Percentiles rank a stretch among this genome's conserved stretches.
Conservation (phyloP, 2,888 invertebrate species). For the Tubulanus polymorphus region DNA sequence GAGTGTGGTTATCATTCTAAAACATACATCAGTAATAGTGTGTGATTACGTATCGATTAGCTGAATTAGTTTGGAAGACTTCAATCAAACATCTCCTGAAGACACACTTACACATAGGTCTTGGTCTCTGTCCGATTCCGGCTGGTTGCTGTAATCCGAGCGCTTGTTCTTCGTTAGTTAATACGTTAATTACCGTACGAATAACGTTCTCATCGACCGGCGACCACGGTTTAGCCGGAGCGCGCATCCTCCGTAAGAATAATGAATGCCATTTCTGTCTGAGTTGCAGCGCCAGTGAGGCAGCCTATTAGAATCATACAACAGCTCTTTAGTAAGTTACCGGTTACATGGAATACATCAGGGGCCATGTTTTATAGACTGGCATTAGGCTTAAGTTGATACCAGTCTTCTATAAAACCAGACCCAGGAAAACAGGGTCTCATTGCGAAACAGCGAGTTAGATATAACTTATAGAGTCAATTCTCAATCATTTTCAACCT, state of each 20-base stretch:
- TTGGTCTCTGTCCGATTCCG: constrained; percentile 73
- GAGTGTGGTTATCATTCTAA: neutral
- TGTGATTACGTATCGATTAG: too few species aligned
- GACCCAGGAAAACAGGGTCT: too few species aligned
- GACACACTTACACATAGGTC: constrained; percentile 57
- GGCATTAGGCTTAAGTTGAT: neutral
- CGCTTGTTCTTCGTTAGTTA: constrained; percentile 69
- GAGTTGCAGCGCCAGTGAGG: constrained; percentile 64
- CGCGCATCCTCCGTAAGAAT: constrained; percentile 59
- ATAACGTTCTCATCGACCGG: constrained; percentile 67
- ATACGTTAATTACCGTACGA: constrained; percentile 63
- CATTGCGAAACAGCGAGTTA: too few species aligned
- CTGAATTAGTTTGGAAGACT: too few species aligned
- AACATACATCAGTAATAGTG: too few species aligned
- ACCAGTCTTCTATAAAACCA: too few species aligned
- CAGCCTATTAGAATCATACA: constrained; percentile 53
- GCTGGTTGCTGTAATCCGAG: constrained; percentile 67
- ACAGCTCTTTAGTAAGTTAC: too few species aligned
- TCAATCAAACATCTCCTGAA: too few species aligned
- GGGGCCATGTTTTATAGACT: neutral
- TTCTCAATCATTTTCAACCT: too few species aligned
- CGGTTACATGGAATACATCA: too few species aligned
- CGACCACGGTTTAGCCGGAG: constrained; percentile 55
- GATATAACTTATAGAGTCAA: too few species aligned
- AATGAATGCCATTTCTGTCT: constrained; percentile 71